Conservation (phyloP, 2,113 vertebrate species). For the Limanda limanda region DNA sequence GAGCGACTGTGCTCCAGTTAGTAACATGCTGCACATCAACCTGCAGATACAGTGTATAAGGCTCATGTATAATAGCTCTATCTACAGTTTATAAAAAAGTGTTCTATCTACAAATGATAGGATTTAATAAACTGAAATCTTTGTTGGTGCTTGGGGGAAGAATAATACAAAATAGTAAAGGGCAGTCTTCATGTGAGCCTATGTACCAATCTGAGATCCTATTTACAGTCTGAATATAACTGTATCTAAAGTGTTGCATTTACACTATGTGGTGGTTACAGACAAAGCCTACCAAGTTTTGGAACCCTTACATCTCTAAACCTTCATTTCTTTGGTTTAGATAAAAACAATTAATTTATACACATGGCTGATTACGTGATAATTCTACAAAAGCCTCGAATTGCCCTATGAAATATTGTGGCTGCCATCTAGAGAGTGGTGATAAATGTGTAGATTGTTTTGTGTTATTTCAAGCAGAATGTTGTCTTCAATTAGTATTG, state of each 20-base stretch:
- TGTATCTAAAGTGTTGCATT: background rate
- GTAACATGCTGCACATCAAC: constrained; percentile 17
- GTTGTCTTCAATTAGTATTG: too few relatives aligned
- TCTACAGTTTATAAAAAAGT: background rate
- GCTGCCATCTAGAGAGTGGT: background rate
- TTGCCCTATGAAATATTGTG: too few relatives aligned
- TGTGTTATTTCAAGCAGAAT: background rate
- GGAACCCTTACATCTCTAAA: background rate
- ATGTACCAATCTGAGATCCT: too few relatives aligned
- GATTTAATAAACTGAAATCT: background rate
- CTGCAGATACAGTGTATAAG: constrained; percentile 17
- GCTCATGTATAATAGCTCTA: background rate
- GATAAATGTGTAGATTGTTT: background rate
- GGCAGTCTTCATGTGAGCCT: background rate
- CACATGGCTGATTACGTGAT: too few relatives aligned
- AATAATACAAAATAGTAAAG: background rate
- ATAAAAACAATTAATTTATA: too few relatives aligned
- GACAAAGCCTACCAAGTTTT: background rate
- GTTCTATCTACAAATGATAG: background rate
- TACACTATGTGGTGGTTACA: background rate
- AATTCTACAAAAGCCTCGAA: too few relatives aligned
- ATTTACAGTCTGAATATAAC: background rate
- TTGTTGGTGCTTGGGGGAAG: background rate
- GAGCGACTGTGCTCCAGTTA: constrained; percentile 62
- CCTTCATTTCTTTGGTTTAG: background rate